Evolutionary conservation across 1,140 invertebrate genomes (phyloP).

Genomic region (Scaptomyza graminum): DNA sequence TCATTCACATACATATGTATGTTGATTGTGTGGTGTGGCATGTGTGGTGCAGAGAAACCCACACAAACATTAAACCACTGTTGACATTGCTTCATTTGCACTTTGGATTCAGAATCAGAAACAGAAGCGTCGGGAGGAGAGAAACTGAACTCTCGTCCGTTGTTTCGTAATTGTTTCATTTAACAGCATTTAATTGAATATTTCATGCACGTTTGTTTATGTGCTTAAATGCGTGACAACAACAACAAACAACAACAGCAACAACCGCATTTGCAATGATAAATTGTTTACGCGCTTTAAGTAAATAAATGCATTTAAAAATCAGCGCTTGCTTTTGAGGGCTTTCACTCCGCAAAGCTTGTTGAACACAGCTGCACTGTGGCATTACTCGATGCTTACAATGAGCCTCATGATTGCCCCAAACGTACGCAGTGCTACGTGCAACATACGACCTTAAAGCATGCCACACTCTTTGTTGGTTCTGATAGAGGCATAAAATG

Average conservation of each 20-base stretch:
- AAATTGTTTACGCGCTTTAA: constrained; percentile 74
- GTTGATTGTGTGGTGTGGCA: constrained; percentile 7
- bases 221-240: constrained; percentile 40
- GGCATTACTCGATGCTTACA: constrained; percentile 23
- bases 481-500: constrained; percentile 75
- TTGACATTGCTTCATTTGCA: constrained; percentile 66
- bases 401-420: neutral
- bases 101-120: constrained; percentile 20
- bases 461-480: constrained; percentile 61
- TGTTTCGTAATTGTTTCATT: constrained; percentile 71
- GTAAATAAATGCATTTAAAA: constrained; percentile 68
- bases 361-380: constrained; percentile 1
- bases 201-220: constrained; percentile 62
- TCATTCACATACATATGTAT: too few species aligned
- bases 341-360: constrained; percentile 6
- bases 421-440: neutral
- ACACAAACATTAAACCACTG: constrained; percentile 42
- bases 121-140: neutral
- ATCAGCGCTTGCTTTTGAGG: constrained; percentile 2
- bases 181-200: constrained; percentile 79
- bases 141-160: neutral
- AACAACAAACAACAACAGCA: neutral
- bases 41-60: neutral
- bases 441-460: neutral
- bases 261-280: constrained; percentile 39